Evolutionary conservation across 2,113 vertebrate species (phyloP).

Genomic region (Austrofundulus limnaeus): DNA sequence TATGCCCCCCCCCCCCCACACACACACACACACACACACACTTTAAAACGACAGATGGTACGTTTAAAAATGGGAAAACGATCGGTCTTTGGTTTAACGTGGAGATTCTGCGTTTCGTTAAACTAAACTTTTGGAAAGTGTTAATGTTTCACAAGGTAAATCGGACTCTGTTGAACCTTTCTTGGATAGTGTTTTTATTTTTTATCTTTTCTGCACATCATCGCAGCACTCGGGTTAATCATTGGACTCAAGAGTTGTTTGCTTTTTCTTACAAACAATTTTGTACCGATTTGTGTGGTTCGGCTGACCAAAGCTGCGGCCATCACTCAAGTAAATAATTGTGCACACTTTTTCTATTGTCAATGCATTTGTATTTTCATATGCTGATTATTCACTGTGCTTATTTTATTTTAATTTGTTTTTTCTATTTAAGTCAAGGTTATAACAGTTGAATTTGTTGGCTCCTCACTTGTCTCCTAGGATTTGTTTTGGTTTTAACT

Average conservation of each 20-base stretch:
- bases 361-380: conserved; percentile 66
- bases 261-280: conserved; percentile 41
- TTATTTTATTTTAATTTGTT: conserved; percentile 38
- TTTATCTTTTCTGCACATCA: conserved; percentile 16
- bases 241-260: conserved; percentile 43
- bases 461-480: conserved; percentile 12
- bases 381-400: conserved; percentile 54
- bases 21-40: too few relatives aligned
- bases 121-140: conserved; percentile 8
- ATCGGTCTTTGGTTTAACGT: conserved; percentile 77
- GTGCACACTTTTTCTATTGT: conserved; percentile 63
- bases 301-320: conserved; percentile 16
- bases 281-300: conserved; percentile 39
- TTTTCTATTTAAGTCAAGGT: conserved; percentile 17
- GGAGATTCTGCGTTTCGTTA: conserved; percentile 29
- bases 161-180: conserved; percentile 18
- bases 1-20: too few relatives aligned
- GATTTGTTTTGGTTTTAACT: conserved; percentile 11
- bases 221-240: conserved; percentile 36
- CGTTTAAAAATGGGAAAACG: too few relatives aligned
- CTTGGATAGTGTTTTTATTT: neutral
- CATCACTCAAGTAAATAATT: conserved; percentile 45
- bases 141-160: conserved; percentile 6
- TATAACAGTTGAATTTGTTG: conserved; percentile 26
- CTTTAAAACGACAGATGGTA: conserved; percentile 44